Conservation (phyloP, 1,140 invertebrate species). For the Chionoecetes opilio region DNA sequence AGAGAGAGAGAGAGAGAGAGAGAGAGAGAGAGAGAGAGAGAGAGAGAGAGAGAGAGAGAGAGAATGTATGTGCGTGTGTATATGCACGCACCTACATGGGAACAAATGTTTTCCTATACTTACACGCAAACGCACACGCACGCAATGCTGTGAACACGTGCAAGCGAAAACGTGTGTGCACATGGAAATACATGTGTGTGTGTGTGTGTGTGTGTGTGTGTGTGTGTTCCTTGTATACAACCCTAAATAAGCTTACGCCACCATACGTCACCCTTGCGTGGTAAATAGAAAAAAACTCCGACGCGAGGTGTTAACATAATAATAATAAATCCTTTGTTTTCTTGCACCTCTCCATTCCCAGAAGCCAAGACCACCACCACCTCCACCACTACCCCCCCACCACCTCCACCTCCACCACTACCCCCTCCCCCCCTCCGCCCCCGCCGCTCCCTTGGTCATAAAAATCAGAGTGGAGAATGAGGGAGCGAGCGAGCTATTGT, state of each 20-base stretch:
- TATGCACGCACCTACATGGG: too few relatives aligned
- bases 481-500: too few relatives aligned
- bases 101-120: too few relatives aligned
- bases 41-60: neutral
- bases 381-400: neutral
- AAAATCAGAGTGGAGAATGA: too few relatives aligned
- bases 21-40: neutral
- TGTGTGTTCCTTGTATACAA: conserved; percentile 47
- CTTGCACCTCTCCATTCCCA: neutral
- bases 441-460: neutral
- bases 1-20: too few relatives aligned
- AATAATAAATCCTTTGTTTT: neutral
- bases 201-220: neutral
- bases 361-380: neutral
- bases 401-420: neutral
- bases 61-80: too few relatives aligned
- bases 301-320: neutral
- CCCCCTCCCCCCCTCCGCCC: neutral
- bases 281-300: neutral
- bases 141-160: neutral
- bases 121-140: too few relatives aligned
- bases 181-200: neutral
- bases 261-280: neutral
- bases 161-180: neutral
- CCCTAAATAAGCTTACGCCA: neutral